Evolutionary conservation across 2,888 invertebrate genomes (phyloP).

Genomic region (Cheilosia vulpina): DNA sequence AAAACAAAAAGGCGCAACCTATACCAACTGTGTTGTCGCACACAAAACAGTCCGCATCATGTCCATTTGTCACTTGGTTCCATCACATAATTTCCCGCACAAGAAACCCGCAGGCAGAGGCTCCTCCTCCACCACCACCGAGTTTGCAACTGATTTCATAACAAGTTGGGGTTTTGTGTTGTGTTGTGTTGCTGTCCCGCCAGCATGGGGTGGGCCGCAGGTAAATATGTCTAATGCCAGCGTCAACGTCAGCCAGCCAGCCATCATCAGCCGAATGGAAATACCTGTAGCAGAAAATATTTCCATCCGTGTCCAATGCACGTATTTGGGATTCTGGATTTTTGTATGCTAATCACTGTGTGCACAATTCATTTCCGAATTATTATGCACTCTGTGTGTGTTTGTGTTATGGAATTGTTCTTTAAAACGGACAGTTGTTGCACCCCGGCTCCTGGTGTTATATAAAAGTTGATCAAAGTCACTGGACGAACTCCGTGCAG

Average conservation of each 20-base stretch:
- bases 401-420: constrained; percentile 52
- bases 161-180: constrained; percentile 31
- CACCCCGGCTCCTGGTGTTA: not conserved
- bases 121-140: not conserved
- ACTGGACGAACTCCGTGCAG: not conserved
- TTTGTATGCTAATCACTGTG: constrained; percentile 78
- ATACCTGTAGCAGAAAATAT: constrained; percentile 74
- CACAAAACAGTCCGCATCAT: constrained; percentile 17
- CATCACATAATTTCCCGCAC: constrained; percentile 45
- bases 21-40: constrained; percentile 44
- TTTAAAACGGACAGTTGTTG: constrained; percentile 41
- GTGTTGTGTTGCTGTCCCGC: constrained; percentile 10
- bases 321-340: constrained; percentile 78
- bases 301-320: constrained; percentile 75
- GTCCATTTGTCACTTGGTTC: constrained; percentile 54
- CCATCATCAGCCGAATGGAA: constrained; percentile 20
- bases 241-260: constrained; percentile 41
- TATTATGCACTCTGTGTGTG: constrained; percentile 55
- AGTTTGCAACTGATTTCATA: constrained; percentile 62
- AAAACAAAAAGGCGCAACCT: constrained; percentile 25
- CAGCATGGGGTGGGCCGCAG: constrained; percentile 40
- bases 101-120: not conserved
- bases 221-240: constrained; percentile 72
- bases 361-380: constrained; percentile 76
- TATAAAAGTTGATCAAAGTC: constrained; percentile 8